Evolutionary conservation across 92 coral and sea anemone genomes (phyloP).

Genomic region (Epizoanthus illoricatus): DNA sequence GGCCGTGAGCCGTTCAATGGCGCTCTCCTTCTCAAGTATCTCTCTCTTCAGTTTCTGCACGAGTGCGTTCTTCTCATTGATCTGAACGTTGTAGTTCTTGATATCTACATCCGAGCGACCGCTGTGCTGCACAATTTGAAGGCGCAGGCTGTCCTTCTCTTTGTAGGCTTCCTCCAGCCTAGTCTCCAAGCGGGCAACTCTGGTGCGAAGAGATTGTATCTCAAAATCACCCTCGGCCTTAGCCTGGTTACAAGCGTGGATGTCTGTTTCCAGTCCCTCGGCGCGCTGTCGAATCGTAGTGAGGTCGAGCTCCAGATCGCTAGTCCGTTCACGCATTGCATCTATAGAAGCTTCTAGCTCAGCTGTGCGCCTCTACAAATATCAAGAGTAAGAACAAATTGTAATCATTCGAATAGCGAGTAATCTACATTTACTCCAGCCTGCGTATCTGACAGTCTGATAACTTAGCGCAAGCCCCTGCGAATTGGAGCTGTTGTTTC

Average conservation of each 20-base stretch:
- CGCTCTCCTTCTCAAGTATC: background rate
- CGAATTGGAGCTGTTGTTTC: too few species aligned
- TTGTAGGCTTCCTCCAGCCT: conserved; percentile 10
- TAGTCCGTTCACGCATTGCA: conserved; percentile 8
- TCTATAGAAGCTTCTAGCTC: conserved; percentile 1
- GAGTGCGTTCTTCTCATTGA: conserved; percentile 5
- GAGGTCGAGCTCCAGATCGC: background rate
- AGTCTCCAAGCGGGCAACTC: conserved; percentile 26
- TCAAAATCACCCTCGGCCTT: conserved; percentile 2
- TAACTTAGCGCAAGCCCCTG: too few species aligned
- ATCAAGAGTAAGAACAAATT: too few species aligned
- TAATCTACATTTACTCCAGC: too few species aligned
- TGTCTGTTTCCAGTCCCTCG: conserved; percentile 1
- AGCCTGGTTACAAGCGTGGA: background rate
- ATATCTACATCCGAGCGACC: background rate
- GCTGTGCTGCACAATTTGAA: conserved; percentile 29
- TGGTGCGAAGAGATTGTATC: conserved; percentile 10
- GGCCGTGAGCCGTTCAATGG: background rate
- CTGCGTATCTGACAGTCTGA: too few species aligned
- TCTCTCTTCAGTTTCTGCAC: conserved; percentile 1
- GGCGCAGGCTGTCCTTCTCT: conserved; percentile 17
- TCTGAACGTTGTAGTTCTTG: conserved; percentile 5
- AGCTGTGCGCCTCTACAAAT: conserved; percentile 19
- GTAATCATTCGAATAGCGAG: too few species aligned
- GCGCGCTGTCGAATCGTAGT: background rate